Evolutionary conservation across 2,888 invertebrate species (phyloP).

Genomic region (Quadroppia sp.): DNA sequence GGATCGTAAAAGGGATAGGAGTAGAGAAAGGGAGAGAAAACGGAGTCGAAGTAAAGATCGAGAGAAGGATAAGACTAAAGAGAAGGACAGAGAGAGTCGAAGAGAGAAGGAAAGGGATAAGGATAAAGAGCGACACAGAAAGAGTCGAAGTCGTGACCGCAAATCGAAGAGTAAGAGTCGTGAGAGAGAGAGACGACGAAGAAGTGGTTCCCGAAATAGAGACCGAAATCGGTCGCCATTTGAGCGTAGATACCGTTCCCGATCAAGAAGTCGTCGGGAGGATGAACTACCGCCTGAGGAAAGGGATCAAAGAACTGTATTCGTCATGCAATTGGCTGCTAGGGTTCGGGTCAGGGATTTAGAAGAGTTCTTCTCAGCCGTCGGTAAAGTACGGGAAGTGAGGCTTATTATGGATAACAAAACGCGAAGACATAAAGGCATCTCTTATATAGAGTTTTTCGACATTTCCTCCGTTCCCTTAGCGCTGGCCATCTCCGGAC

Average conservation of each 20-base stretch:
- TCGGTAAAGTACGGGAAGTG: conserved; percentile 97
- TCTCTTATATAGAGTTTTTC: conserved; percentile 98
- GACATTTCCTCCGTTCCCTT: conserved; percentile 95
- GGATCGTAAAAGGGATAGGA: conserved; percentile 45
- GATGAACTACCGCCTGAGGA: conserved; percentile 66
- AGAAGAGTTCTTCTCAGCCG: conserved; percentile 97
- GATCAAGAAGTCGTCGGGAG: conserved; percentile 41
- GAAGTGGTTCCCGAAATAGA: neutral
- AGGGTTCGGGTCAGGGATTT: conserved; percentile 87
- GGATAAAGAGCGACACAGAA: conserved; percentile 43
- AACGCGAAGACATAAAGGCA: conserved; percentile 96
- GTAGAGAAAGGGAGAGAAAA: conserved; percentile 25
- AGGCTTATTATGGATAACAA: conserved; percentile 98
- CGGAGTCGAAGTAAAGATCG: conserved; percentile 43
- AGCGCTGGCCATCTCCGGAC: conserved; percentile 91
- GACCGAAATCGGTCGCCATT: conserved; percentile 7
- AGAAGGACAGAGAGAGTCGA: conserved; percentile 31
- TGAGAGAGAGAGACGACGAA: conserved; percentile 33
- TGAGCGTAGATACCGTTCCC: conserved; percentile 28
- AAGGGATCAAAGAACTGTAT: conserved; percentile 95
- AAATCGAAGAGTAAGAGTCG: conserved; percentile 35
- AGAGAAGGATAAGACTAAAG: conserved; percentile 43
- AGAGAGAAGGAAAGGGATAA: conserved; percentile 42
- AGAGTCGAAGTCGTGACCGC: neutral
- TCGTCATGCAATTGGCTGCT: conserved; percentile 97